These are phyloP conservation scores for Aplochiton taeniatus DNA, from an alignment of 2,797 vertebrate genomes.

Conservation along the genomic window DNA sequence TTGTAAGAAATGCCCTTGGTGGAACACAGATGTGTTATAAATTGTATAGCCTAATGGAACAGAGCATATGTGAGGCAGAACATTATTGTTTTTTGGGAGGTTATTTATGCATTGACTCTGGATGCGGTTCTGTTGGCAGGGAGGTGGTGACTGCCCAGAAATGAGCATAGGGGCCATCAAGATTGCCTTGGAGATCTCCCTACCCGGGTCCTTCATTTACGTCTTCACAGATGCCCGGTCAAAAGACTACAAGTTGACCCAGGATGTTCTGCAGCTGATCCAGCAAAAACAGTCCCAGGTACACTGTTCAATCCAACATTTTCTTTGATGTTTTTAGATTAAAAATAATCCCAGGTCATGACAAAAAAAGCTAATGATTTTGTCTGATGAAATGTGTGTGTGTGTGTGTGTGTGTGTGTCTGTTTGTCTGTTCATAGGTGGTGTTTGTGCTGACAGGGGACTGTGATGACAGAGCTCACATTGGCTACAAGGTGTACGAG, in stretches of 20 bases:
- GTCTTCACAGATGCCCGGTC: slow-evolving; percentile 98
- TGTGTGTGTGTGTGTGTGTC: slow-evolving; percentile 15
- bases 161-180: slow-evolving; percentile 99
- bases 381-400: background rate
- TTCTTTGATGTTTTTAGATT: too few species aligned
- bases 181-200: slow-evolving; percentile 95
- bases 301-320: slow-evolving; percentile 13
- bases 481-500: slow-evolving; percentile 96
- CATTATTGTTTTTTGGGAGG: too few species aligned
- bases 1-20: too few species aligned
- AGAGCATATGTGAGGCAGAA: background rate
- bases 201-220: slow-evolving; percentile 95
- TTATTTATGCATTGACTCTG: background rate
- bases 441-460: slow-evolving; percentile 98
- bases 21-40: too few species aligned
- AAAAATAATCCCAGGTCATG: too few species aligned
- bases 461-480: slow-evolving; percentile 91
- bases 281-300: slow-evolving; percentile 99
- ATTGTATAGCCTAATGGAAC: background rate
- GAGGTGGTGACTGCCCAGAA: slow-evolving; percentile 97
- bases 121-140: slow-evolving; percentile 69
- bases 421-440: slow-evolving; percentile 75
- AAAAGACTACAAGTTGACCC: slow-evolving; percentile 92
- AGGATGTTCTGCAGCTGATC: slow-evolving; percentile 95
- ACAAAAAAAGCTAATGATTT: background rate